Evolutionary conservation across 2,888 invertebrate genomes (phyloP), one percentile per base, ranked within the genome.

Genomic region (Ornithoptera priamus): DNA sequence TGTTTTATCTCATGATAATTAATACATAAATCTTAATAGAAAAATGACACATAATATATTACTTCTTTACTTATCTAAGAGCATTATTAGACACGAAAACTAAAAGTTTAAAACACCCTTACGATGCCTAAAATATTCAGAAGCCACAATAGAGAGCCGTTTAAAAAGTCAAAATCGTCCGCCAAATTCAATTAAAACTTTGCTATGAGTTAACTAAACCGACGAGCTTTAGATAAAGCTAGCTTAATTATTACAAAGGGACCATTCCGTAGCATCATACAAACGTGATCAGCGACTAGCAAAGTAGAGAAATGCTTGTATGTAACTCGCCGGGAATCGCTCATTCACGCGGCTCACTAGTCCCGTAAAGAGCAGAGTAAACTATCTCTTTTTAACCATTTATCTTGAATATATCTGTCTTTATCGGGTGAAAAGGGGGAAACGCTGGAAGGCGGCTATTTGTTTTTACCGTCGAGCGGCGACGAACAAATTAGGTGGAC

Each of bases 401-500:
- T 78, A 78, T 78, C 79, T 78, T 72, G 80, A 82, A 84, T 87
- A 85, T 84, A 84, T 81, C 87, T 81, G 82, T 88, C 89, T 85
- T 84, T 86, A 82, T 88, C 87, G 77, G 79, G 79, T 80, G 80
- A 83, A 71, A 81, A 82, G 83, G 83, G 85, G 83, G 87, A 84
- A 88, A 87, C 85, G 84, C 84, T 85, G 85, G 84, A 69, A 85
- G 50, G 81, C 81, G 83, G 85, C 88, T 91, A 91, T 92, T 92
- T 92, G 90, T 92, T 92, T 91, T 91, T 89, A 87, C 90, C 90
- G 90, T 85, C 85, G 89, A 88, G 86, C 87, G 87, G 84, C 88
- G 87, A 81, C 88, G 92, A 90, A 90, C 91, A 92, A 92, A 92
- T 92, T 92, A 91, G 92, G 90, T 90, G 89, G 91, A 90, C 92